Evolutionary conservation across 2,113 vertebrate genomes (phyloP).

Genomic region (Glaucidium brasilianum): DNA sequence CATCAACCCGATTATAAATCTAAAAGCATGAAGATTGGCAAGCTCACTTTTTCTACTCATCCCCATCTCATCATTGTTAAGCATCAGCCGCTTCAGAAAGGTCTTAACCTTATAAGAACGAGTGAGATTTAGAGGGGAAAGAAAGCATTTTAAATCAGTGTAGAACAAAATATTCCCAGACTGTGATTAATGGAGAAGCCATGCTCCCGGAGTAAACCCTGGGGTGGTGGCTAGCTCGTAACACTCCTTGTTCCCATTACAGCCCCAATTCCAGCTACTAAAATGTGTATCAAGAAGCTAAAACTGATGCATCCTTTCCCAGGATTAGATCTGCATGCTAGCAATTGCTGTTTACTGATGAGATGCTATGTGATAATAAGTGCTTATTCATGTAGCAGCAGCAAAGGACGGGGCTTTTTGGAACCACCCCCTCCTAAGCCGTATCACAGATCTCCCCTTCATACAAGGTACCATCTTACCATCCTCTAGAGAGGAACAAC

Average conservation of each 20-base stretch:
- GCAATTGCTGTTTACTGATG: neutral
- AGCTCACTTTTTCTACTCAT: neutral
- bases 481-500: neutral
- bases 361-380: neutral
- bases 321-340: neutral
- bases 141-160: neutral
- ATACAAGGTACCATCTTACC: neutral
- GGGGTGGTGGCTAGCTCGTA: neutral
- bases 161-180: neutral
- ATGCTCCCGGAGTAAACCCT: neutral
- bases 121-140: neutral
- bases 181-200: neutral
- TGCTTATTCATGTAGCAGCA: neutral
- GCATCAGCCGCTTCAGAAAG: neutral
- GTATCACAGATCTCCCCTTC: neutral
- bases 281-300: neutral
- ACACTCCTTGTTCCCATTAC: neutral
- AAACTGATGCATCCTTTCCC: neutral
- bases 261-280: neutral
- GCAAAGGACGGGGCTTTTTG: neutral
- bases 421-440: neutral
- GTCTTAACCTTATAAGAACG: neutral
- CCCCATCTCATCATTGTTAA: neutral
- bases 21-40: neutral
- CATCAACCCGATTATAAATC: neutral